Evolutionary conservation across 2,113 vertebrate genomes (phyloP).

Genomic region (Hystrix cristata): DNA sequence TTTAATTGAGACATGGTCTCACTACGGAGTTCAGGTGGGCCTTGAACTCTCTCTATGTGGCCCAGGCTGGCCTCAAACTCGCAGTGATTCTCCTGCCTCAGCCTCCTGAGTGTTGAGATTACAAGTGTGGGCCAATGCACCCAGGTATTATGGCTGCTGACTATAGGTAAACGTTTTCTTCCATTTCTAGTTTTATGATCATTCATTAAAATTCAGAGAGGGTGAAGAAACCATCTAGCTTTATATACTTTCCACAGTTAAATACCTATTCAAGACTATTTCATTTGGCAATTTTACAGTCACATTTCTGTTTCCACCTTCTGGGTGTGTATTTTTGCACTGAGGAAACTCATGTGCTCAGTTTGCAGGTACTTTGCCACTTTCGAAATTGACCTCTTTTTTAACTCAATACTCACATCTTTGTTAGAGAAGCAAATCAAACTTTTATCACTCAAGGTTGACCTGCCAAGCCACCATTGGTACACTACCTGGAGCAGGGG

Average conservation of each 20-base stretch:
- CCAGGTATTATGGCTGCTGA: not conserved
- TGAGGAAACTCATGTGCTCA: not conserved
- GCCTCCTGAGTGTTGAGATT: not conserved
- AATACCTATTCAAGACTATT: not conserved
- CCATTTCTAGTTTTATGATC: not conserved
- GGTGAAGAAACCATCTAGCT: not conserved
- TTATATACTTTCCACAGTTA: not conserved
- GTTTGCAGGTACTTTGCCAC: not conserved
- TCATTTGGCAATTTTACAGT: not conserved
- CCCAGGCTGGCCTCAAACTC: not conserved
- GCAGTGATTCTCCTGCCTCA: not conserved
- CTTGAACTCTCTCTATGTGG: not conserved
- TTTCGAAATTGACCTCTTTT: not conserved
- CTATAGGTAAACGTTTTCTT: conserved; percentile 18
- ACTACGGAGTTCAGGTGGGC: not conserved
- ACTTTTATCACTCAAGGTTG: not conserved
- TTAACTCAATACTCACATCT: not conserved
- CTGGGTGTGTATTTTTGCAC: not conserved
- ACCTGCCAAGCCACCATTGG: not conserved
- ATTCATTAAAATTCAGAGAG: conserved; percentile 20
- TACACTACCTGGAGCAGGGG: too few relatives aligned
- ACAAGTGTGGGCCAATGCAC: not conserved
- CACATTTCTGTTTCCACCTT: not conserved
- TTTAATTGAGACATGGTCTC: not conserved
- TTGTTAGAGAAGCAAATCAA: not conserved